phyloP scores from a whole-genome alignment of 2,797 vertebrate species.

The Peromyscus nudipes region DNA sequence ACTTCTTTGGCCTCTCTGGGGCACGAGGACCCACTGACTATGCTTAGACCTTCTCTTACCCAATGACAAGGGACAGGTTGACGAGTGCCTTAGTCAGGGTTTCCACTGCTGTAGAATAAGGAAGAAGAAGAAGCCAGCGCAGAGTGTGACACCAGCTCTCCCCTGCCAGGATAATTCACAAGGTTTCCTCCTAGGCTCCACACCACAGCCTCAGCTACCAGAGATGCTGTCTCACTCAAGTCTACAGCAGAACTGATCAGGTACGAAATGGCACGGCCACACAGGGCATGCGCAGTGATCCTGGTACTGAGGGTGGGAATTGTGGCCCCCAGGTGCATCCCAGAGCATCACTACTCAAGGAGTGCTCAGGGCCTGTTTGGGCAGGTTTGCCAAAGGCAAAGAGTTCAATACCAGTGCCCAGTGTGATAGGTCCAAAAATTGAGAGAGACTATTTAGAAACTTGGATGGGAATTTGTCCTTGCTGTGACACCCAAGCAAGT shows the following conservation, averaged over 20 bases:
- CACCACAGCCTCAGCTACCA: neutral
- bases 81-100: neutral
- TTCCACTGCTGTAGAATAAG: no score
- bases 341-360: fast-evolving
- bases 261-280: neutral
- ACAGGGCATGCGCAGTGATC: neutral
- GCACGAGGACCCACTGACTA: neutral
- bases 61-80: neutral
- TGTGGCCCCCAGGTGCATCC: neutral
- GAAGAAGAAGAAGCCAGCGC: no score
- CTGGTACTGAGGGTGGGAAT: neutral
- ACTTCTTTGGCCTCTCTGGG: no score
- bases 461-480: neutral
- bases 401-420: neutral
- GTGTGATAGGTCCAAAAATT: no score
- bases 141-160: neutral
- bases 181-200: neutral
- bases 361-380: neutral
- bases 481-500: neutral
- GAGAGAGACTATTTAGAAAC: neutral
- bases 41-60: neutral
- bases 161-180: neutral
- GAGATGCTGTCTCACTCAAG: neutral
- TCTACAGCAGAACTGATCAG: fast-evolving
- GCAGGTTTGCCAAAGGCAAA: neutral